Percentiles rank a stretch among this genome's conserved stretches.
Evolutionary conservation across 2,797 vertebrate genomes (phyloP).

Genomic region (Halcyon chelicuti): DNA sequence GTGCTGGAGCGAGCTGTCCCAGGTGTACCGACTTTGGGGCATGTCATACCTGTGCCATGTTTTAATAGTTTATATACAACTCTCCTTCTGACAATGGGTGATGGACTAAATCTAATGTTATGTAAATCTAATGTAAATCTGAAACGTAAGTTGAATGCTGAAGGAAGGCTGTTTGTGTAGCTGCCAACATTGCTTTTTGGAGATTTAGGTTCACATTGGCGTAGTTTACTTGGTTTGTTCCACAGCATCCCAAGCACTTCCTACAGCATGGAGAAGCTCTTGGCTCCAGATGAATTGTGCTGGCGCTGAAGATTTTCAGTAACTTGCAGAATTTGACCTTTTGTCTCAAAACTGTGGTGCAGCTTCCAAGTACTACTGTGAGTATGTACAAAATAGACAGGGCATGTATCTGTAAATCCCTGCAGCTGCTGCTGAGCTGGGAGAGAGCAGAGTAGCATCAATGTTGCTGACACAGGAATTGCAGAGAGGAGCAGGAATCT

Average conservation of each 20-base stretch:
- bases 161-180: neutral
- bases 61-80: neutral
- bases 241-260: neutral
- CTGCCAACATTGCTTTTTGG: neutral
- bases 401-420: neutral
- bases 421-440: neutral
- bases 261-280: neutral
- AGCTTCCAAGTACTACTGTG: neutral
- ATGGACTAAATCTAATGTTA: neutral
- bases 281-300: neutral
- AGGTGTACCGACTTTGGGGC: neutral
- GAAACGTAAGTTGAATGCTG: neutral
- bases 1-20: neutral
- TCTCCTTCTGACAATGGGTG: neutral
- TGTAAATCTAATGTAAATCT: neutral
- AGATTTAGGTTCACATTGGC: neutral
- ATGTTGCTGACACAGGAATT: conserved; percentile 42
- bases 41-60: neutral
- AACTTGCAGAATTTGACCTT: conserved; percentile 38
- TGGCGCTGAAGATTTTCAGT: neutral
- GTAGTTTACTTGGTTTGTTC: neutral
- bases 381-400: neutral
- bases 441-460: neutral
- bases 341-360: neutral
- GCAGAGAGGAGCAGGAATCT: neutral